Base-by-base conservation (phyloP, 2,113 vertebrate genomes). In the Aspiorhynchus laticeps region DNA sequence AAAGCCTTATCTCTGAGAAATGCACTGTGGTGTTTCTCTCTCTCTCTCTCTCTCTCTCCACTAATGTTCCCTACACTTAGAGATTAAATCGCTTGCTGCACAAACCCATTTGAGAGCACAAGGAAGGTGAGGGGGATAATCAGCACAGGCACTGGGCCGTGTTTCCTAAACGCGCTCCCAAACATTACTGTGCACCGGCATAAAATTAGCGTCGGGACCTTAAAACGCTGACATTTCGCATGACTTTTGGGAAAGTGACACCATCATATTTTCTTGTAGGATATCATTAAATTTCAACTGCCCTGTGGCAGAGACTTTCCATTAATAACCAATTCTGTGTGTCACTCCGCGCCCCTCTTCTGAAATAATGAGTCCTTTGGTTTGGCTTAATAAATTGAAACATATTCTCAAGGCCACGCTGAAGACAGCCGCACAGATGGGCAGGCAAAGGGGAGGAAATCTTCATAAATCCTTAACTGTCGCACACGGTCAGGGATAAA, bases 201-300 rank as follows among this genome's bases (percentile, higher is more conserved):
- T 98, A 99, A 99, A 99, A 99, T 99, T 99, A 99, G 98, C 97
- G 93, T 93, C 95, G 94, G 96, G 97, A 97, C 97, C 97, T 99
- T 99, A 98, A 99, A 97, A 98, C 96, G 97, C 97, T 99, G 98
- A 98, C 98, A 99, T 99, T 99, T 99, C 98, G 97, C 98, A 97
- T 99, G 98, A 99, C 98, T 99, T 99, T 99, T 99, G 97, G 97
- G 97, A 99, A 98, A 99, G 97, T 99, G 98, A 99, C 98, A 99
- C 98, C 96, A 97, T 98, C 97, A 98, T 99, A 98, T 99, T 99
- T 99, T 98, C 98, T 98, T 96, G 97, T 97, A 97, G 97, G 98
- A 97, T 99, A 98, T 99, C 98, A 99, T 99, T 99, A 98, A 98
- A 99, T 99, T 98, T 97, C 98, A 98, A 98, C 98, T 97, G 97